Evolutionary conservation across 2,113 vertebrate species (phyloP).

Genomic region (Pteruthius melanotis): DNA sequence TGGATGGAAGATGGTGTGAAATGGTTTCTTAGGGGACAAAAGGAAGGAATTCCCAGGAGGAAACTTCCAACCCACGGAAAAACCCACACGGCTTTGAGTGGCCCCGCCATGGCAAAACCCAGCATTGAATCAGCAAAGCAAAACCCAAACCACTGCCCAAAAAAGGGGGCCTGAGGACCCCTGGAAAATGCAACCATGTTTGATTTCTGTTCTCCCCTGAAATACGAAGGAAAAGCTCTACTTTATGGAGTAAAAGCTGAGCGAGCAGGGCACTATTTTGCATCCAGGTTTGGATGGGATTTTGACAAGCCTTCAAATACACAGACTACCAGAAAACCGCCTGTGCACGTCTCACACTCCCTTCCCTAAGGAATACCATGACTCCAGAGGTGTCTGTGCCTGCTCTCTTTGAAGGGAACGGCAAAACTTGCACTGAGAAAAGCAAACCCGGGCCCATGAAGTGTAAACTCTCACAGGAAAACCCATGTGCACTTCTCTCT

Average conservation of each 20-base stretch:
- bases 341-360: rapidly evolving
- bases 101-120: rapidly evolving
- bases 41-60: not conserved
- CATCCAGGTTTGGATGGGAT: not conserved
- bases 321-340: not conserved
- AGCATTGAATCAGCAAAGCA: not conserved
- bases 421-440: not conserved
- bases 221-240: rapidly evolving
- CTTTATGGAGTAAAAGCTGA: not conserved
- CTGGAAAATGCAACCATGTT: rapidly evolving
- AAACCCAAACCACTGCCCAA: not conserved
- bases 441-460: not conserved
- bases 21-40: not conserved
- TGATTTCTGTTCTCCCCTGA: not conserved
- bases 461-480: not conserved
- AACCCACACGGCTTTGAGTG: rapidly evolving
- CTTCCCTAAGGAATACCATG: not conserved
- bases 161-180: not conserved
- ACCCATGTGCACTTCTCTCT: not conserved
- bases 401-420: not conserved
- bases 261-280: rapidly evolving
- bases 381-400: not conserved
- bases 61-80: not conserved
- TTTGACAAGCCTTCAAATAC: not conserved
- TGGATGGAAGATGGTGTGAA: not conserved